Base-by-base conservation (phyloP, 2,113 vertebrate genomes). In the Podarcis cretensis region DNA sequence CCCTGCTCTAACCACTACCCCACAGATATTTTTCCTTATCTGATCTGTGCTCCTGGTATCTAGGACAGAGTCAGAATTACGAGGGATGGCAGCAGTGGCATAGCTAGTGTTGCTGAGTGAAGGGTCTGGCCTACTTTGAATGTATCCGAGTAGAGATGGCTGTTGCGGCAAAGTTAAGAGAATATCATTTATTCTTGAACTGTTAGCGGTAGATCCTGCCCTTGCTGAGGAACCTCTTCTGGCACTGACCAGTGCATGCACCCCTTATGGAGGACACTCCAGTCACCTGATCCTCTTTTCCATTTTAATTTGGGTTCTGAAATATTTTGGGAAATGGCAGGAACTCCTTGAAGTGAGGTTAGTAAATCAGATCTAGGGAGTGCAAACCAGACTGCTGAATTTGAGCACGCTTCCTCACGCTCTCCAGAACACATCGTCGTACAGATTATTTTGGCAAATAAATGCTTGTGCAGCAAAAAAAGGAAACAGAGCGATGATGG, bases 381-480 rank as follows among this genome's bases (percentile, higher is more conserved):
- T 89, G 89, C 90, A 92, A 87, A 79, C 83, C 86, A 93, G 20
- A 40, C 90, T 69, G 32, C 69, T 94, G 91, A 92, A 91, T 84
- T 96, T 83, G 86, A 89, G 86, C 43, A 86, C 69, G 92, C 91
- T 94, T 85, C 89, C 25, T 13, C 82, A 14, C 9, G 48, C 59
- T 59, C 95, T 91, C 92, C 86, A 78, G 78, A 89, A 92, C 90
- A 83, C 92, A 92, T 94, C 94, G 90, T 94, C 95, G 85, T 68
- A 23, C 80, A 91, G 88, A 89, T 90, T 96, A 90, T 96, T 96
- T 95, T 97, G 90, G 89, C 94, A 93, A 83, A 83, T 80, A 92
- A 89, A 87, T 90, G 66, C 91, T 90, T 73, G 93, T 94, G 89
- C 81, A 92, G 85, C 90, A 90, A 90, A 93, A 90, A 93, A 92